Percentiles rank a stretch among this genome's conserved stretches.
These are phyloP conservation scores for Crossaster papposus DNA, from an alignment of 53 echinoderm and acorn worm genomes.

Conservation along the genomic window DNA sequence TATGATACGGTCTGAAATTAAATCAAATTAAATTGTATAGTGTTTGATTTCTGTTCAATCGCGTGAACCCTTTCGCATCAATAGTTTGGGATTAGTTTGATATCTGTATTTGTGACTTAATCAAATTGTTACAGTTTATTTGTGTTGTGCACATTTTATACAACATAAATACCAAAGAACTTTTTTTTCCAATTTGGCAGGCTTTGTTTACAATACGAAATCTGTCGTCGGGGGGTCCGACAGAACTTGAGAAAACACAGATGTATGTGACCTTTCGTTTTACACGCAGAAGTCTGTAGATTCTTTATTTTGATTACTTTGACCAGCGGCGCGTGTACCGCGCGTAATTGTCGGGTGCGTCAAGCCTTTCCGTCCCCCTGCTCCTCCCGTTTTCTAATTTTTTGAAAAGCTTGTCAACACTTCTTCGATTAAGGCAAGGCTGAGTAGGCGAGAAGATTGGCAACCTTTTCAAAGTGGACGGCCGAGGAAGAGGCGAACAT, in stretches of 20 bases:
- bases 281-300: background rate
- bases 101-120: too few species aligned
- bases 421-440: background rate
- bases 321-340: background rate
- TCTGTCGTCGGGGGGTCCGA: background rate
- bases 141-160: too few species aligned
- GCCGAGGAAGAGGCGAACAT: background rate
- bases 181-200: background rate
- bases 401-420: background rate
- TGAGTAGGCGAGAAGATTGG: conserved; percentile 9
- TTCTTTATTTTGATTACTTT: conserved; percentile 3
- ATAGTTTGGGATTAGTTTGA: too few species aligned
- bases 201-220: background rate
- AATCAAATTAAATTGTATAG: too few species aligned
- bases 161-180: too few species aligned
- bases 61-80: too few species aligned
- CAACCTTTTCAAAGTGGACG: background rate
- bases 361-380: background rate
- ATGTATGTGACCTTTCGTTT: background rate
- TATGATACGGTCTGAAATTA: too few species aligned
- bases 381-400: background rate
- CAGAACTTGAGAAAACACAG: background rate
- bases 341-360: background rate
- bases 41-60: too few species aligned
- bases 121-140: too few species aligned